Conservation (phyloP, 2,113 vertebrate genomes). For the Neomonachus schauinslandi region DNA sequence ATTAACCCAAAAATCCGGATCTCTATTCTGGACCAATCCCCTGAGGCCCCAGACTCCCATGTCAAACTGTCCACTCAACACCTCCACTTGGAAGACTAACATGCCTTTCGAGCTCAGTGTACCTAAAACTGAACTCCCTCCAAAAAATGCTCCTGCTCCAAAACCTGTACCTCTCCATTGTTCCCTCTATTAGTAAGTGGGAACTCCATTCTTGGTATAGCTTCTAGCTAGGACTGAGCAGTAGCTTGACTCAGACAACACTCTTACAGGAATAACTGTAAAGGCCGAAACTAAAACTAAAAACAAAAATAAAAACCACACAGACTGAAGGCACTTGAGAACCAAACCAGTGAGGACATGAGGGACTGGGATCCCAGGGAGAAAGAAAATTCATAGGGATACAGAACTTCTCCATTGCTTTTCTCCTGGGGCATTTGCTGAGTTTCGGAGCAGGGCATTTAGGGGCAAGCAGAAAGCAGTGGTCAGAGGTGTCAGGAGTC, state of each 20-base stretch:
- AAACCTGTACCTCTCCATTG: not conserved
- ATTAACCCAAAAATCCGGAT: not conserved
- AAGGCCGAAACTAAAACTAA: not conserved
- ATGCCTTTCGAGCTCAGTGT: not conserved
- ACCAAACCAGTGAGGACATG: not conserved
- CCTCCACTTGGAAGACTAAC: not conserved
- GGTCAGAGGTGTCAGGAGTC: not conserved
- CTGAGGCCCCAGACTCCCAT: not conserved
- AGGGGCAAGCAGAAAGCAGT: not conserved
- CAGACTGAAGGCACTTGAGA: not conserved
- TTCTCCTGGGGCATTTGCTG: not conserved
- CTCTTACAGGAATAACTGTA: not conserved
- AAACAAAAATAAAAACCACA: not conserved
- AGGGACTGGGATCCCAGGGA: not conserved
- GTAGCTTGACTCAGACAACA: not conserved
- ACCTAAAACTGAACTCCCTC: not conserved
- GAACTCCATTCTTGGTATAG: not conserved
- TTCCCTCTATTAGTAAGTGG: not conserved
- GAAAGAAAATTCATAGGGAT: not conserved
- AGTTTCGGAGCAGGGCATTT: not conserved
- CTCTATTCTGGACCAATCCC: not conserved
- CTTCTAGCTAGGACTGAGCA: not conserved
- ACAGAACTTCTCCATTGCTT: not conserved
- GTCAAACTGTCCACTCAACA: not conserved
- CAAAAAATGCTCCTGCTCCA: not conserved